Percentiles rank a stretch among this genome's conserved stretches.
These are phyloP conservation scores for Okapia johnstoni DNA, from an alignment of 2,113 vertebrate species.

Conservation along the genomic window DNA sequence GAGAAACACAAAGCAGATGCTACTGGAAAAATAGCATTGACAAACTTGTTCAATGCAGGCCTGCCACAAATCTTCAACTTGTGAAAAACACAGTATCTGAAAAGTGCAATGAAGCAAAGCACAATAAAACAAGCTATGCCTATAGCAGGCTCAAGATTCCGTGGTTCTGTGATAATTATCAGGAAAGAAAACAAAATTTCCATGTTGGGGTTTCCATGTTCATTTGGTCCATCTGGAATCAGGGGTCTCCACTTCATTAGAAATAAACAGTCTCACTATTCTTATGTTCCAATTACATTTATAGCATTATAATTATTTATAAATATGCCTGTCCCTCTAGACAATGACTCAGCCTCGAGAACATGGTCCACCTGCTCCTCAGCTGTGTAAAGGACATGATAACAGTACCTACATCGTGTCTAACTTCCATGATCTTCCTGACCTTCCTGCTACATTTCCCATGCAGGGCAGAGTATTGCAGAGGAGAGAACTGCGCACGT, in stretches of 20 bases:
- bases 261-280: neutral
- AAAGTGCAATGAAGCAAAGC: neutral
- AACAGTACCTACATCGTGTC: accelerated
- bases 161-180: neutral
- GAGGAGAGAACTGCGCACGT: neutral
- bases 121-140: neutral
- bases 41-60: neutral
- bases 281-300: neutral
- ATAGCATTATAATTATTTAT: neutral
- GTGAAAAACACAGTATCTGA: neutral
- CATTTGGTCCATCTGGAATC: neutral
- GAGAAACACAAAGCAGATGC: neutral
- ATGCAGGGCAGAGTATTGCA: neutral
- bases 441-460: neutral
- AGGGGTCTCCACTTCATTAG: neutral
- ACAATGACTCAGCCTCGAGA: neutral
- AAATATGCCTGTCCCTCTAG: neutral
- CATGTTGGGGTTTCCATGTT: neutral
- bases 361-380: neutral
- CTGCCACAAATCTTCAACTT: neutral
- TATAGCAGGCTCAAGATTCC: neutral
- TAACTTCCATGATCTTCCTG: neutral
- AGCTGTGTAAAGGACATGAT: neutral
- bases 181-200: neutral
- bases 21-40: neutral